Conservation (phyloP, 1,140 invertebrate species). For the Bombus fervidus region DNA sequence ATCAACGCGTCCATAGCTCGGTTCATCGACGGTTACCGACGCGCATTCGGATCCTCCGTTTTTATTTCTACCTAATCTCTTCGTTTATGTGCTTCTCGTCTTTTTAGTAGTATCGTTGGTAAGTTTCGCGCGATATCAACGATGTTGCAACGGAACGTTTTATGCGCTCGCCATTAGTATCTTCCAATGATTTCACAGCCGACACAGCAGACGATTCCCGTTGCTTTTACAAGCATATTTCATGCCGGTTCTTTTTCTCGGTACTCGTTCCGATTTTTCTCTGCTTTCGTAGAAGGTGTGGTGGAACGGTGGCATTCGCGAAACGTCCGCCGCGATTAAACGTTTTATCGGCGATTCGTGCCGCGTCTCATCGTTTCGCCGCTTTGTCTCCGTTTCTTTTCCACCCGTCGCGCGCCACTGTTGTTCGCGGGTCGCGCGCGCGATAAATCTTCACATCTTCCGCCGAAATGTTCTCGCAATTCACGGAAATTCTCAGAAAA, state of each 20-base stretch:
- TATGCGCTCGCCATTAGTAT: background rate
- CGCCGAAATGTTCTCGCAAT: background rate
- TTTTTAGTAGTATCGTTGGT: background rate
- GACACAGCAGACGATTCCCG: background rate
- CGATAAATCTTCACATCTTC: background rate
- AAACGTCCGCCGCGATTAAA: background rate
- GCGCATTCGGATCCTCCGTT: background rate
- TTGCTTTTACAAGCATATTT: background rate
- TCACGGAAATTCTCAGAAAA: background rate
- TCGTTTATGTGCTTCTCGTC: background rate
- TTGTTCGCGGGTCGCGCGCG: background rate
- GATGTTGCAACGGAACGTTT: background rate
- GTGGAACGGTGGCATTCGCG: background rate
- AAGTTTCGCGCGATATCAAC: background rate
- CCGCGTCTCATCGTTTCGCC: constrained; percentile 10
- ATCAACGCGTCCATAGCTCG: background rate
- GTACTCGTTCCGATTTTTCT: background rate
- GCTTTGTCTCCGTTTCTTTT: constrained; percentile 13
- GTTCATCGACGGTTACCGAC: background rate
- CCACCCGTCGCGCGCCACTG: background rate
- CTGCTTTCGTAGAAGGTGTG: background rate
- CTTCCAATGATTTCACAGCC: background rate
- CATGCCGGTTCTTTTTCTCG: background rate
- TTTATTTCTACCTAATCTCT: background rate
- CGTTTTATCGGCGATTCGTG: background rate